Percentiles rank a stretch among this genome's conserved stretches.
phyloP scores from a whole-genome alignment of 2,797 vertebrate species.

The Sebastes oblongus region DNA sequence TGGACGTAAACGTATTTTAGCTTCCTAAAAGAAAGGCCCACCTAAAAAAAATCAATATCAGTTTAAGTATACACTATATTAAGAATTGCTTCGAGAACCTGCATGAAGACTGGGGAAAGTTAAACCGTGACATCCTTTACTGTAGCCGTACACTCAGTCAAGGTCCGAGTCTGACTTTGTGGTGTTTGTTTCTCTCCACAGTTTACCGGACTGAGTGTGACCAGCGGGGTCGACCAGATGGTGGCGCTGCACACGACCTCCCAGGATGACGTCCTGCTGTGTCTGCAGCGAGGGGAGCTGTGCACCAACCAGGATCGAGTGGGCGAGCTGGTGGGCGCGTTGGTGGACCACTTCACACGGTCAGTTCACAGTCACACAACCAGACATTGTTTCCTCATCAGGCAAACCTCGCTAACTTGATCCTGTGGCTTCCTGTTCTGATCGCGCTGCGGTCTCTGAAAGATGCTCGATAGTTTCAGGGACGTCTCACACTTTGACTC shows the following conservation, averaged over 20 bases:
- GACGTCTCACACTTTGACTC: neutral
- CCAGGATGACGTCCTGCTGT: conserved; percentile 85
- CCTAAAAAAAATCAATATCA: too few relatives aligned
- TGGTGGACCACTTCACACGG: conserved; percentile 86
- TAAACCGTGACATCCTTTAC: neutral
- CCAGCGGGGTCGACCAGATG: conserved; percentile 88
- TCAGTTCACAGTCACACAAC: conserved; percentile 49
- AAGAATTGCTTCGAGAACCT: too few relatives aligned
- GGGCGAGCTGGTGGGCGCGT: conserved; percentile 88
- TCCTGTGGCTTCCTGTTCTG: neutral
- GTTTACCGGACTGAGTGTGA: conserved; percentile 90
- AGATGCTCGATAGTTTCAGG: neutral
- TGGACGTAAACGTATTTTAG: too few relatives aligned
- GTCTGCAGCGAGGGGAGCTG: conserved; percentile 83
- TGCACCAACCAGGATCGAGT: conserved; percentile 82
- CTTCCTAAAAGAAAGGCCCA: too few relatives aligned
- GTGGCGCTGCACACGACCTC: conserved; percentile 85
- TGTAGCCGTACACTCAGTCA: neutral
- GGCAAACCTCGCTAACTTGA: neutral
- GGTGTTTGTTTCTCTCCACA: conserved; percentile 46
- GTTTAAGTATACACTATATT: too few relatives aligned
- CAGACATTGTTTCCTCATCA: neutral
- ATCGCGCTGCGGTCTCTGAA: neutral
- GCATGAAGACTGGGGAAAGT: neutral
- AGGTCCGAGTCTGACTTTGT: neutral